Conservation (phyloP, 2,888 invertebrate species). For the Hemicrepidius hirtus region DNA sequence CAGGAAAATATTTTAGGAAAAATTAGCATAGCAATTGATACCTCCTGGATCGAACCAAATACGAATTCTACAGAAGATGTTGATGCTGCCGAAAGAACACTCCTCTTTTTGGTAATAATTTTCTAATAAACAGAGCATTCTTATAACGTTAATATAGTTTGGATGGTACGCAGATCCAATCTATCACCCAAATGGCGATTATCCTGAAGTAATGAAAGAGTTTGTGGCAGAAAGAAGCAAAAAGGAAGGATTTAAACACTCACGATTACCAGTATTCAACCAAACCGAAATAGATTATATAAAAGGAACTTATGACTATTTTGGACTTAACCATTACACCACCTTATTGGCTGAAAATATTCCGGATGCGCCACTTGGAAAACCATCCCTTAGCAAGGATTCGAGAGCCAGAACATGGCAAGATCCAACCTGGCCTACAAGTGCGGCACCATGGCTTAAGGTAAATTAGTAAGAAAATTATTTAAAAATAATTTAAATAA, state of each 20-base stretch:
- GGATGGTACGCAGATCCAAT: slow-evolving; percentile 76
- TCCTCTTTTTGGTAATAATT: background rate
- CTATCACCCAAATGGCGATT: slow-evolving; percentile 54
- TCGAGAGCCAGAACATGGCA: background rate
- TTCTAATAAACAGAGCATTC: background rate
- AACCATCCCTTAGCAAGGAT: slow-evolving; percentile 33
- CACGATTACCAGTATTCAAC: slow-evolving; percentile 75
- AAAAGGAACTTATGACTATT: slow-evolving; percentile 72
- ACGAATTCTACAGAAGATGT: background rate
- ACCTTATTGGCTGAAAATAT: slow-evolving; percentile 34
- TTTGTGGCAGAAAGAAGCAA: slow-evolving; percentile 53
- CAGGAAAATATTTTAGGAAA: slow-evolving; percentile 33
- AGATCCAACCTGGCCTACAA: slow-evolving; percentile 16
- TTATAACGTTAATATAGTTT: slow-evolving; percentile 45
- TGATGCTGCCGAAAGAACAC: background rate
- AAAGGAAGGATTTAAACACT: slow-evolving; percentile 52
- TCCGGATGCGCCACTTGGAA: background rate
- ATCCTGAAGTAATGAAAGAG: slow-evolving; percentile 54
- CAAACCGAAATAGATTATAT: slow-evolving; percentile 69
- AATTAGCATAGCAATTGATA: slow-evolving; percentile 30
- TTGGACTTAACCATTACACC: slow-evolving; percentile 74
- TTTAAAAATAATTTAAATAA: too few relatives aligned
- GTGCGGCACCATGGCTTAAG: slow-evolving; percentile 1
- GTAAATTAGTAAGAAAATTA: background rate
- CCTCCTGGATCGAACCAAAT: background rate